These are phyloP conservation scores for Spilarctia lutea DNA, from an alignment of 2,888 invertebrate species.

Conservation along the genomic window DNA sequence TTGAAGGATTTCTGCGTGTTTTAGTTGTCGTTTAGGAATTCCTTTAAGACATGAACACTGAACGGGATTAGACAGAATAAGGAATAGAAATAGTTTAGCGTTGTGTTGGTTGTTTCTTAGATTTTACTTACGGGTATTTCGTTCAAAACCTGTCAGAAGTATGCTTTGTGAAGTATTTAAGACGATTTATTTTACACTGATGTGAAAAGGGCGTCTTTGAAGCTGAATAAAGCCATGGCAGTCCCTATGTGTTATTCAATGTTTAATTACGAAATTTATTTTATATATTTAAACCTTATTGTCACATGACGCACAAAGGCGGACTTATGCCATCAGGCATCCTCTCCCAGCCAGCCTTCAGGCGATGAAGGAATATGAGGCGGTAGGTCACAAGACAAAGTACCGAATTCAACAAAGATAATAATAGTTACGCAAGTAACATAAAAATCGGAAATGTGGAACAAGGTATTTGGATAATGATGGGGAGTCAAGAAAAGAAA, in stretches of 20 bases:
- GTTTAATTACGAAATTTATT: no score
- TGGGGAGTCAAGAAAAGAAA: no score
- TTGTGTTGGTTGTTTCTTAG: constrained; percentile 7
- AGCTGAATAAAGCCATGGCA: not conserved
- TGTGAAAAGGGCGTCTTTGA: not conserved
- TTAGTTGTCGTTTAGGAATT: constrained; percentile 20
- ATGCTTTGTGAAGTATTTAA: not conserved
- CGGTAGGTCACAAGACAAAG: no score
- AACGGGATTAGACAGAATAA: constrained; percentile 12
- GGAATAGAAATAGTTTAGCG: constrained; percentile 10
- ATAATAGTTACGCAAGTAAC: no score
- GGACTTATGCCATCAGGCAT: no score
- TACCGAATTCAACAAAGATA: no score
- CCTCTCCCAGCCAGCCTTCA: no score
- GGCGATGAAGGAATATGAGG: no score
- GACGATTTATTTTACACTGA: not conserved
- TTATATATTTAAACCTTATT: no score
- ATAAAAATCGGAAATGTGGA: no score
- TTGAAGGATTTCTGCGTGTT: constrained; percentile 15
- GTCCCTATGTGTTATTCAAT: not conserved
- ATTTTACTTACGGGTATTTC: not conserved
- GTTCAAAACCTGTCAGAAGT: not conserved
- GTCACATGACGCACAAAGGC: no score
- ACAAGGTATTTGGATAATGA: no score
- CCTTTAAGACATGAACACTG: constrained; percentile 4